Conservation (phyloP, 2,797 vertebrate species). For the Chrosomus eos region DNA sequence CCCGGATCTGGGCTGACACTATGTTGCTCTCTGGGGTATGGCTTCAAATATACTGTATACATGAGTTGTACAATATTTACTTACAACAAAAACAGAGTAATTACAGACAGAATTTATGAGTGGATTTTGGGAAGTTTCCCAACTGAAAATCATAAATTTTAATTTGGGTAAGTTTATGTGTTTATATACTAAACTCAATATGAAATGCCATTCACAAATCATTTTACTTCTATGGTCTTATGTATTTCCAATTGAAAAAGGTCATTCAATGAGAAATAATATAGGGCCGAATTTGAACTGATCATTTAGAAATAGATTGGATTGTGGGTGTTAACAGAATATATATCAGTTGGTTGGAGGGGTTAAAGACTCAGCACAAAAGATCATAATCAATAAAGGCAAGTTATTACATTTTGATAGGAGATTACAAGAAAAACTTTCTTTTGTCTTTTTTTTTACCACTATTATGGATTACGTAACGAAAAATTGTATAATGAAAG, state of each 20-base stretch:
- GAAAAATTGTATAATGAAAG: not conserved
- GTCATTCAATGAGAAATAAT: not conserved
- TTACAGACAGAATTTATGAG: not conserved
- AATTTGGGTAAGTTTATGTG: not conserved
- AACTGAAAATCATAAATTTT: not conserved
- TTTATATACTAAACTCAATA: not conserved
- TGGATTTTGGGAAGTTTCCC: not conserved
- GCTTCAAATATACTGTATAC: too few species aligned
- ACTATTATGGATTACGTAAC: too few species aligned
- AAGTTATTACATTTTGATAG: conserved; percentile 11
- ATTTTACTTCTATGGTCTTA: not conserved
- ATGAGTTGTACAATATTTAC: too few species aligned
- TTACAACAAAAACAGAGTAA: not conserved
- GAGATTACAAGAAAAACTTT: not conserved
- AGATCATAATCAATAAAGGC: not conserved
- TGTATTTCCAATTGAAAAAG: not conserved
- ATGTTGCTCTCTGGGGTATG: not conserved
- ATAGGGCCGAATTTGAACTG: not conserved
- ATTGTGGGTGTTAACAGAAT: not conserved
- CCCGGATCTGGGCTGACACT: too few species aligned
- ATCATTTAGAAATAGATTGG: not conserved
- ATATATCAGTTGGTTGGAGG: not conserved
- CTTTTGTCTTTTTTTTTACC: not conserved
- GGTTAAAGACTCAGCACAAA: not conserved
- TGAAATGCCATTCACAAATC: not conserved